phyloP scores from a whole-genome alignment of 2,888 invertebrate genomes.

The Heliconius erato region DNA sequence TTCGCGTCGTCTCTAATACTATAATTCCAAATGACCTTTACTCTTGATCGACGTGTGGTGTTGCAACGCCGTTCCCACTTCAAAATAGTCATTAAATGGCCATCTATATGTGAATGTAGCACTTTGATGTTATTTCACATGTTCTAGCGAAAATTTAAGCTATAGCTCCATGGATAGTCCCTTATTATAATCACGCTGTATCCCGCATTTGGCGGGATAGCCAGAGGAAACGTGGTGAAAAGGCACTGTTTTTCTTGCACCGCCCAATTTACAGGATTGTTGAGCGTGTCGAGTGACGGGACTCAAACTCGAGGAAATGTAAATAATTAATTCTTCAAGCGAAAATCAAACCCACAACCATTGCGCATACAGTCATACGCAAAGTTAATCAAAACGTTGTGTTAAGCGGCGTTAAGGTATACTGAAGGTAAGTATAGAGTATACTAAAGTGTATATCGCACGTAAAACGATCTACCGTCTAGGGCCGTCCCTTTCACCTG shows the following conservation, averaged over 20 bases:
- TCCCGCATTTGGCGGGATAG: background rate
- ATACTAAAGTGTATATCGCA: background rate
- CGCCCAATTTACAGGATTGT: background rate
- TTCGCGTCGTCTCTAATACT: constrained; percentile 2
- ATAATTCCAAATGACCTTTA: constrained; percentile 36
- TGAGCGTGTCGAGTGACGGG: background rate
- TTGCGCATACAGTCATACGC: background rate
- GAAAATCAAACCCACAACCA: too few species aligned
- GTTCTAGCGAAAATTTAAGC: background rate
- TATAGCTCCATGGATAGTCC: background rate
- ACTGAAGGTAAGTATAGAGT: background rate
- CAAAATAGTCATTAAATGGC: constrained; percentile 32
- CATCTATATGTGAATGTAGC: constrained; percentile 29
- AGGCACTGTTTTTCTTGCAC: background rate
- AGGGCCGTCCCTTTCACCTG: constrained; percentile 77
- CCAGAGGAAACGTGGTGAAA: background rate
- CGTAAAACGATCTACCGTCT: constrained; percentile 15
- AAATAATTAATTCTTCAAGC: too few species aligned
- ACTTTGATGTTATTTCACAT: background rate
- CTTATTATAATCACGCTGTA: background rate
- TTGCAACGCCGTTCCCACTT: constrained; percentile 25
- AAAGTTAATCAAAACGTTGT: too few species aligned
- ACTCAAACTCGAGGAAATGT: background rate
- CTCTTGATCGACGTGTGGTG: constrained; percentile 18
- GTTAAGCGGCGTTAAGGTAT: background rate